A percentile compares a stretch with the other conserved stretches of the same genome.
Conservation (phyloP, 2,113 vertebrate genomes). For the Cephalopterus ornatus region DNA sequence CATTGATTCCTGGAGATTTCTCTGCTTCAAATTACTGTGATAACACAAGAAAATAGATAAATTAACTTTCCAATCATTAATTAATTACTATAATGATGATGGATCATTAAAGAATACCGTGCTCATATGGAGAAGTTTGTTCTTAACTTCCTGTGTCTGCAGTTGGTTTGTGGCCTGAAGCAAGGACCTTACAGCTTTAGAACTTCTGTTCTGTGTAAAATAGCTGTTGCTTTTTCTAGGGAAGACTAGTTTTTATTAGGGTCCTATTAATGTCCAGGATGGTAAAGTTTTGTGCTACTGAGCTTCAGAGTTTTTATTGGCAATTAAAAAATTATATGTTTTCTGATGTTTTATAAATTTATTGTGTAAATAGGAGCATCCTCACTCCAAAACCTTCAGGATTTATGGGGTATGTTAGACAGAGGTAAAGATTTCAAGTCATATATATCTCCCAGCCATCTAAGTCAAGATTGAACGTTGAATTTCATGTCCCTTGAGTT, state of each 20-base stretch:
- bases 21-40: neutral
- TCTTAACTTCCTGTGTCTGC: neutral
- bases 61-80: neutral
- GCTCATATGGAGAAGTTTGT: neutral
- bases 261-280: neutral
- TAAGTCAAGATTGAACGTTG: neutral
- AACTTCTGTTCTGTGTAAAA: neutral
- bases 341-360: neutral
- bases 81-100: neutral
- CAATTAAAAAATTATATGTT: neutral
- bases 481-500: neutral
- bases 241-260: neutral
- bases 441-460: neutral
- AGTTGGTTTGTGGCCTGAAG: neutral
- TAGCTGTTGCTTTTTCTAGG: neutral
- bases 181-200: neutral
- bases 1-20: neutral
- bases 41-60: neutral
- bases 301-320: neutral
- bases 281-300: neutral
- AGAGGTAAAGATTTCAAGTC: neutral
- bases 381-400: neutral
- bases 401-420: fast-evolving
- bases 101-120: neutral
- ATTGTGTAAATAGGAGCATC: neutral